Percentiles rank a stretch among this genome's conserved stretches.
phyloP scores from a whole-genome alignment of 2,888 invertebrate genomes.

The Mystacides longicornis region DNA sequence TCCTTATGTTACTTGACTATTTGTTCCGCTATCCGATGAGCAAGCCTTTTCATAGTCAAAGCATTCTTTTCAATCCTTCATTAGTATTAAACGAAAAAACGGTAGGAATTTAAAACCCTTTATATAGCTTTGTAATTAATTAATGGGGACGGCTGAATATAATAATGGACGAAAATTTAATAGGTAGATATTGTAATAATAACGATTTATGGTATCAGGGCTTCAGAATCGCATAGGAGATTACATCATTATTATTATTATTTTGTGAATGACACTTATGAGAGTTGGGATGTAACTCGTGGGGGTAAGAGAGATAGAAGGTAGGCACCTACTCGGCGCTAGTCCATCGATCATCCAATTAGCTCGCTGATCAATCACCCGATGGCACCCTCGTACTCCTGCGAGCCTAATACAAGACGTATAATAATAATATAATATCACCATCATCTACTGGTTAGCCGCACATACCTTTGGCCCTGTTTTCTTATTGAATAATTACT shows the following conservation, averaged over 20 bases:
- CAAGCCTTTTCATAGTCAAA: too few relatives aligned
- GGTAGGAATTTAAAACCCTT: too few relatives aligned
- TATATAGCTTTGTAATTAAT: too few relatives aligned
- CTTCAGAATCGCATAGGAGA: slow-evolving; percentile 7
- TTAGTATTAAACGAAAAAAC: too few relatives aligned
- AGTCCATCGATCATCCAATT: slow-evolving; percentile 60
- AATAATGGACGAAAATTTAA: too few relatives aligned
- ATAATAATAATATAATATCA: not conserved
- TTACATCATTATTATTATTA: too few relatives aligned
- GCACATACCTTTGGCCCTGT: slow-evolving; percentile 13
- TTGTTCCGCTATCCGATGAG: too few relatives aligned
- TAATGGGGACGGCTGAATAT: too few relatives aligned
- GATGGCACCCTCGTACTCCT: slow-evolving; percentile 26
- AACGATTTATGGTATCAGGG: slow-evolving; percentile 3
- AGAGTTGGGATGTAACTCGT: slow-evolving; percentile 9
- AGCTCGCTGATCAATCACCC: slow-evolving; percentile 57
- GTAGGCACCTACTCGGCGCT: slow-evolving; percentile 30
- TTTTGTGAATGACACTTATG: slow-evolving; percentile 13
- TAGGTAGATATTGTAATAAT: too few relatives aligned
- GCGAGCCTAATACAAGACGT: slow-evolving; percentile 19
- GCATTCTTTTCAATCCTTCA: too few relatives aligned
- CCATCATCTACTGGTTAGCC: slow-evolving; percentile 2
- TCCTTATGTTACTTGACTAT: too few relatives aligned
- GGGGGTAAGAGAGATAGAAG: slow-evolving; percentile 25
- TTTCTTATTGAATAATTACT: slow-evolving; percentile 26